Evolutionary conservation across 1,140 invertebrate genomes (phyloP).

Genomic region (Papilio helenus): DNA sequence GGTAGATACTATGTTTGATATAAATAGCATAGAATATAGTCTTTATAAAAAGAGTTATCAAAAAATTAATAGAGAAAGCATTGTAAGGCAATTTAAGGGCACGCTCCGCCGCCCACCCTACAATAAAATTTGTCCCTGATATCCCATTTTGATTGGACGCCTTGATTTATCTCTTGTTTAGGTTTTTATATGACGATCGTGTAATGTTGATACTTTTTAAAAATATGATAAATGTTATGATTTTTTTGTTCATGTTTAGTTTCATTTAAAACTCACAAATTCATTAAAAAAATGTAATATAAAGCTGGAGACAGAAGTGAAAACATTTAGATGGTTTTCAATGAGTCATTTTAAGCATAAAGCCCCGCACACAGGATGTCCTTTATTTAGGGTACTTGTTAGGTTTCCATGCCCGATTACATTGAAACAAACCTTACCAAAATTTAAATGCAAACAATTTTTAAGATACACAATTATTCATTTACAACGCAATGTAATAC

Average conservation of each 20-base stretch:
- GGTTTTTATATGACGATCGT: conserved; percentile 51
- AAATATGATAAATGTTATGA: neutral
- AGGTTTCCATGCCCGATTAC: conserved; percentile 17
- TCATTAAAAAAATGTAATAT: neutral
- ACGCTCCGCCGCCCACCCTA: conserved; percentile 69
- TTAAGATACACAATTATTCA: neutral
- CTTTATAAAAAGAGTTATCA: conserved; percentile 40
- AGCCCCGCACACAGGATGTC: conserved; percentile 29
- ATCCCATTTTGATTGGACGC: conserved; percentile 80
- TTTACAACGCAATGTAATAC: conserved; percentile 2
- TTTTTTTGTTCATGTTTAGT: neutral
- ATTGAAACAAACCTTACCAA: conserved; percentile 29
- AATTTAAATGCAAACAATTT: neutral
- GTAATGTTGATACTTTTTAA: conserved; percentile 37
- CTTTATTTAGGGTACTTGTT: conserved; percentile 11
- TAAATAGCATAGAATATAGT: neutral
- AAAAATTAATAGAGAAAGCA: conserved; percentile 77
- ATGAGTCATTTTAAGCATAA: conserved; percentile 24
- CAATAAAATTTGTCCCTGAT: conserved; percentile 78
- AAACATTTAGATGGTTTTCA: conserved; percentile 13
- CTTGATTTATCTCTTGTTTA: conserved; percentile 81
- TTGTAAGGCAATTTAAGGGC: conserved; percentile 80
- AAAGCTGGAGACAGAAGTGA: neutral
- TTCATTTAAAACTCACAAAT: too few relatives aligned
- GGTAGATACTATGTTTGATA: neutral